Conservation (phyloP, 2,113 vertebrate genomes). For the Stigmatopora nigra region DNA sequence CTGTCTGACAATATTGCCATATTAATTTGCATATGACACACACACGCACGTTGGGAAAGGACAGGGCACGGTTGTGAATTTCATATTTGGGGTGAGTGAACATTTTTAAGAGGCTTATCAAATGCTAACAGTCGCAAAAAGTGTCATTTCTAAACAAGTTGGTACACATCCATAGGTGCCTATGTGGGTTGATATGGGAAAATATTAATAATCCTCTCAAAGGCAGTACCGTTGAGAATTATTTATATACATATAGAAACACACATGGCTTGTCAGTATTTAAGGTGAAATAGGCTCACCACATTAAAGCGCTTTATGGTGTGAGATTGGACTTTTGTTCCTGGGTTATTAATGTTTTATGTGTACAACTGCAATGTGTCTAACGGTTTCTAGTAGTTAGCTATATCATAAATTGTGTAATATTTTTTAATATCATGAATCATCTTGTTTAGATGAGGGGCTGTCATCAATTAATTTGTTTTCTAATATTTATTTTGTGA, state of each 20-base stretch:
- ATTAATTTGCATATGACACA: slow-evolving; percentile 16
- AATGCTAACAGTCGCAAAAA: slow-evolving; percentile 22
- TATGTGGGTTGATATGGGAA: slow-evolving; percentile 26
- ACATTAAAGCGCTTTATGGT: background rate
- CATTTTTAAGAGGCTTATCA: slow-evolving; percentile 57
- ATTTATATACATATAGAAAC: background rate
- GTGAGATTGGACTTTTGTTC: background rate
- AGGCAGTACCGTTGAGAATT: background rate
- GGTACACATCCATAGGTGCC: slow-evolving; percentile 11
- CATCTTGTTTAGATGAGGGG: too few species aligned
- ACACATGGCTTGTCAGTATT: slow-evolving; percentile 4
- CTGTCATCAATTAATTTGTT: too few species aligned
- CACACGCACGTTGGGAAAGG: slow-evolving; percentile 10
- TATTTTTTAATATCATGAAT: too few species aligned
- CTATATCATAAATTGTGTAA: too few species aligned
- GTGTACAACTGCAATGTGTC: background rate
- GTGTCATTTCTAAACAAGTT: slow-evolving; percentile 18
- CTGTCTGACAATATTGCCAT: slow-evolving; percentile 22
- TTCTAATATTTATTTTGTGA: too few species aligned
- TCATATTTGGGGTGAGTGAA: slow-evolving; percentile 47
- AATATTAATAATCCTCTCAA: background rate
- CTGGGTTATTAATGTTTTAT: background rate
- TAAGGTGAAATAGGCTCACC: background rate
- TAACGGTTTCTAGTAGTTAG: too few species aligned
- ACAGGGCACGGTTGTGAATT: slow-evolving; percentile 30